phyloP scores from a whole-genome alignment of 2,113 vertebrate genomes.

The Podarcis raffonei region DNA sequence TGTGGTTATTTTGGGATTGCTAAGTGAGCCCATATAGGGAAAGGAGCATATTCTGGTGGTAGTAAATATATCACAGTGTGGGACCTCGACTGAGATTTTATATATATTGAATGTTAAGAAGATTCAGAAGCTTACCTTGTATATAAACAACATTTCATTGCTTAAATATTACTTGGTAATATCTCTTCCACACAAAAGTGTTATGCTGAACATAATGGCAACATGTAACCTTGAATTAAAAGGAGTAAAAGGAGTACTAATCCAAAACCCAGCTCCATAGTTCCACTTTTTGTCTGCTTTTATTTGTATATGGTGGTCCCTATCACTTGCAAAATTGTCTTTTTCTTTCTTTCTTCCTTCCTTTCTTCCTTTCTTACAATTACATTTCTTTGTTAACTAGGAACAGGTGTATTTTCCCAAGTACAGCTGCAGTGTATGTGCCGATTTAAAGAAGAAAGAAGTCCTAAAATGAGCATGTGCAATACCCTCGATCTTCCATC shows the following conservation, averaged over 20 bases:
- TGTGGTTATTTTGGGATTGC: slow-evolving; percentile 19
- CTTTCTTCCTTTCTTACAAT: neutral
- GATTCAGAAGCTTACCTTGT: slow-evolving; percentile 1
- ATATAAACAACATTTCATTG: neutral
- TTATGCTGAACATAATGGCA: neutral
- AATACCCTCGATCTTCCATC: neutral
- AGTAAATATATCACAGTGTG: neutral
- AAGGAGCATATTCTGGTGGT: slow-evolving; percentile 7
- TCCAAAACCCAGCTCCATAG: neutral
- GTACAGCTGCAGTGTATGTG: neutral
- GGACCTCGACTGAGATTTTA: neutral
- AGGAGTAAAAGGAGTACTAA: neutral
- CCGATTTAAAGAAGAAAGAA: neutral
- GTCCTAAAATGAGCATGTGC: neutral
- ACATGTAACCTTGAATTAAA: neutral
- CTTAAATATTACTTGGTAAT: neutral
- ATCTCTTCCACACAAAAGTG: slow-evolving; percentile 19
- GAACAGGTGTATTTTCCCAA: neutral
- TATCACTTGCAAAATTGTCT: neutral
- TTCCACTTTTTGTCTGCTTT: neutral
- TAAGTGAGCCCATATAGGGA: neutral
- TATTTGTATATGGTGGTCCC: neutral
- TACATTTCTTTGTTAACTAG: neutral
- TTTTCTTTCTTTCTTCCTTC: too few relatives aligned
- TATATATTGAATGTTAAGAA: neutral